These are phyloP conservation scores for Patella ulyssiponensis DNA, from an alignment of 2,888 invertebrate species.

Conservation along the genomic window DNA sequence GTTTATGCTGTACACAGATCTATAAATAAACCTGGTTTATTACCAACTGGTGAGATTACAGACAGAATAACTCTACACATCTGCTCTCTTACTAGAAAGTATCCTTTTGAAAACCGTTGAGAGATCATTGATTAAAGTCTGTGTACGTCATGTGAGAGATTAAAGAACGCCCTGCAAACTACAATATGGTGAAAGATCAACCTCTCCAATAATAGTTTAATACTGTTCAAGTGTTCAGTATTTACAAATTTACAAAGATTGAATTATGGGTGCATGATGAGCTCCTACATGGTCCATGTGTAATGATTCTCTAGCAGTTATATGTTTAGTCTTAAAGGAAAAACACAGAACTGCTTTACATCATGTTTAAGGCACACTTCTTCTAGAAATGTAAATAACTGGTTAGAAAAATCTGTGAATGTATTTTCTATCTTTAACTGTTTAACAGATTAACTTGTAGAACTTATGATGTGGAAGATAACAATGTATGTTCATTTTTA, in stretches of 20 bases:
- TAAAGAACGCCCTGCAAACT: no score
- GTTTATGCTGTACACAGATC: constrained; percentile 62
- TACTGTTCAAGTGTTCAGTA: no score
- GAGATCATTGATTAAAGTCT: no score
- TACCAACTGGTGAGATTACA: constrained; percentile 38
- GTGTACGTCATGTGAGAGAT: no score
- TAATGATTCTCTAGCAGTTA: neutral
- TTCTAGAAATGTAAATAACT: no score
- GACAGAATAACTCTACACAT: constrained; percentile 80
- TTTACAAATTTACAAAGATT: no score
- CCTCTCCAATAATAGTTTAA: no score
- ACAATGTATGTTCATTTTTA: constrained; percentile 54
- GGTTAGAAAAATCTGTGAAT: no score
- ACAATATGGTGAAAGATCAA: no score
- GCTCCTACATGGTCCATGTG: neutral
- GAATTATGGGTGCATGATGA: neutral
- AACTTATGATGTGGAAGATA: constrained; percentile 77
- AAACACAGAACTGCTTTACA: no score
- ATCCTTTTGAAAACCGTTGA: constrained; percentile 46
- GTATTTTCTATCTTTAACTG: constrained; percentile 32
- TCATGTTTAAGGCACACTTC: no score
- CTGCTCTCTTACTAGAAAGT: constrained; percentile 75
- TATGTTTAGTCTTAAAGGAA: neutral
- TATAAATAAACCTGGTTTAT: constrained; percentile 42
- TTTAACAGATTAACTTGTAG: constrained; percentile 77